Conservation (phyloP, 2,888 invertebrate genomes). For the Campaea margaritaria region DNA sequence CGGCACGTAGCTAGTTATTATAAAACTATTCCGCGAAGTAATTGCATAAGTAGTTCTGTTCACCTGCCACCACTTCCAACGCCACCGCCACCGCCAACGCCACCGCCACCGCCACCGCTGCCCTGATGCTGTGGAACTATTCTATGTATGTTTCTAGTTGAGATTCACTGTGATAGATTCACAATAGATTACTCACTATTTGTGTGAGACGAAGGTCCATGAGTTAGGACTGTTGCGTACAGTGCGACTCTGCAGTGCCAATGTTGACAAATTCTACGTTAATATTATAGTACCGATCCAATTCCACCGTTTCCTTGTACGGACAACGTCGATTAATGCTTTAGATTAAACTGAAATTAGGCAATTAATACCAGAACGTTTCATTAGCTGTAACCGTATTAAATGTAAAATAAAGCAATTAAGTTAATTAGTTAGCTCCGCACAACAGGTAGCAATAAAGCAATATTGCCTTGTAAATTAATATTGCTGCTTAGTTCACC, state of each 20-base stretch:
- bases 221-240: too few species aligned
- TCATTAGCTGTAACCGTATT: constrained; percentile 34
- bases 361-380: constrained; percentile 29
- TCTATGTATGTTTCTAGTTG: too few species aligned
- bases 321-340: constrained; percentile 5
- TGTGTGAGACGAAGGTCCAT: too few species aligned
- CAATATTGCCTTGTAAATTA: constrained; percentile 40
- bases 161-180: too few species aligned
- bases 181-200: too few species aligned
- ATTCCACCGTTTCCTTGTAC: constrained; percentile 5
- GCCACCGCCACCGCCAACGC: background rate
- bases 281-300: background rate
- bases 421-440: constrained; percentile 37
- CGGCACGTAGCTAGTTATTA: constrained; percentile 5
- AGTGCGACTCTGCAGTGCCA: too few species aligned
- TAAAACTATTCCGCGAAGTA: constrained; percentile 17
- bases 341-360: constrained; percentile 19
- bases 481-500: constrained; percentile 36
- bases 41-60: constrained; percentile 2
- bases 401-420: constrained; percentile 42
- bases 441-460: constrained; percentile 35
- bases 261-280: too few species aligned
- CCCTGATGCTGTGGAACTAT: too few species aligned
- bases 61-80: background rate
- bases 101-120: too few species aligned